Evolutionary conservation across 2,113 vertebrate species (phyloP).

Genomic region (Epinephelus lanceolatus): DNA sequence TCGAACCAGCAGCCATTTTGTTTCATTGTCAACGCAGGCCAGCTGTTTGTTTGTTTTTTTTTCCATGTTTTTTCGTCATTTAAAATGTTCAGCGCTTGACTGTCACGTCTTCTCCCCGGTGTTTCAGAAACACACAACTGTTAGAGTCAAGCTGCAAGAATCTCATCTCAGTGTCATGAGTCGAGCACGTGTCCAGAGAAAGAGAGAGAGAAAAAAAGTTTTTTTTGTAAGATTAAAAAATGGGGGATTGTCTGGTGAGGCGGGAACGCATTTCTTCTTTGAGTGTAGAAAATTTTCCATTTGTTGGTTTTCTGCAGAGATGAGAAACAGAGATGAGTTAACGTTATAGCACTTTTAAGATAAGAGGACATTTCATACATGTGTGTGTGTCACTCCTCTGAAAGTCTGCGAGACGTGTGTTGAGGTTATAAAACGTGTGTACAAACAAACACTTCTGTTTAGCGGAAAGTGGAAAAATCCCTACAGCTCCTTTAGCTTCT

Average conservation of each 20-base stretch:
- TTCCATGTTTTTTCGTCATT: conserved; percentile 30
- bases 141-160: conserved; percentile 21
- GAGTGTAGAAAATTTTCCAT: conserved; percentile 54
- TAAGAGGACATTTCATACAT: not conserved
- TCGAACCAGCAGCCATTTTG: conserved; percentile 75
- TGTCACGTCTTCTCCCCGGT: conserved; percentile 25
- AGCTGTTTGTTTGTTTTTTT: conserved; percentile 63
- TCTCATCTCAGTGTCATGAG: conserved; percentile 39
- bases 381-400: not conserved
- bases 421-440: conserved; percentile 40
- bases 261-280: conserved; percentile 42
- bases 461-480: conserved; percentile 56
- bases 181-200: conserved; percentile 54
- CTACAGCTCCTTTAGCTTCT: conserved; percentile 40
- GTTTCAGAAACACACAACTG: conserved; percentile 50
- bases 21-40: conserved; percentile 78
- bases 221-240: conserved; percentile 15
- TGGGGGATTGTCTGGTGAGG: conserved; percentile 11
- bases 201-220: not conserved
- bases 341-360: not conserved
- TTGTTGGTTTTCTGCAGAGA: conserved; percentile 67
- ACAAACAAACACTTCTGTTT: conserved; percentile 54
- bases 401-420: conserved; percentile 5
- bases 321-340: conserved; percentile 49
- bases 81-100: conserved; percentile 53